Evolutionary conservation across 2,888 invertebrate species (phyloP).

Genomic region (Argyresthia albistria): DNA sequence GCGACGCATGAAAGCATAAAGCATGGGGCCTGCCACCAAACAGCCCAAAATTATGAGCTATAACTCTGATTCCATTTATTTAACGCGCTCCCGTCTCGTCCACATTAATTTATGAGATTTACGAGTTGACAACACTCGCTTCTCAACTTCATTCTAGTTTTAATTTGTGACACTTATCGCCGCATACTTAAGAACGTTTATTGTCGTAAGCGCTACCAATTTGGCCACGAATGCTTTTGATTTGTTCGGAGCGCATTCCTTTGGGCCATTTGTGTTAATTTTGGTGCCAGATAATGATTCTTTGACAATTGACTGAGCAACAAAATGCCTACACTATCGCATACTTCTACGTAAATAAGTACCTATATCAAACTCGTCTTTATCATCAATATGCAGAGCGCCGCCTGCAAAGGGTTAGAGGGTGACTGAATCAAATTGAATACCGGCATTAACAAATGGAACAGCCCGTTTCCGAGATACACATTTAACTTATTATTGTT

Average conservation of each 20-base stretch:
- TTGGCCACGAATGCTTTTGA: conserved; percentile 43
- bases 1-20: neutral
- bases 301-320: too few species aligned
- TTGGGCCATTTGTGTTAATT: conserved; percentile 1
- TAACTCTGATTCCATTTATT: conserved; percentile 67
- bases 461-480: conserved; percentile 58
- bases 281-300: conserved; percentile 1
- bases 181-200: conserved; percentile 43
- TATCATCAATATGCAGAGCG: neutral
- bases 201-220: conserved; percentile 43
- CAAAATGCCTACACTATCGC: too few species aligned
- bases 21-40: conserved; percentile 3
- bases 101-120: conserved; percentile 68
- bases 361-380: neutral
- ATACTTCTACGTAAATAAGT: neutral
- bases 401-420: conserved; percentile 39
- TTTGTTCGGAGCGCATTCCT: conserved; percentile 13
- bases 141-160: conserved; percentile 62
- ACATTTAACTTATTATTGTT: conserved; percentile 66
- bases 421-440: conserved; percentile 63
- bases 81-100: conserved; percentile 44
- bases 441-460: conserved; percentile 69
- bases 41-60: conserved; percentile 50
- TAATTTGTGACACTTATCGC: conserved; percentile 53
- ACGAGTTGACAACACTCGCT: conserved; percentile 52